phyloP scores from a whole-genome alignment of 2,888 invertebrate species.

The Leptarthrus brevirostris region DNA sequence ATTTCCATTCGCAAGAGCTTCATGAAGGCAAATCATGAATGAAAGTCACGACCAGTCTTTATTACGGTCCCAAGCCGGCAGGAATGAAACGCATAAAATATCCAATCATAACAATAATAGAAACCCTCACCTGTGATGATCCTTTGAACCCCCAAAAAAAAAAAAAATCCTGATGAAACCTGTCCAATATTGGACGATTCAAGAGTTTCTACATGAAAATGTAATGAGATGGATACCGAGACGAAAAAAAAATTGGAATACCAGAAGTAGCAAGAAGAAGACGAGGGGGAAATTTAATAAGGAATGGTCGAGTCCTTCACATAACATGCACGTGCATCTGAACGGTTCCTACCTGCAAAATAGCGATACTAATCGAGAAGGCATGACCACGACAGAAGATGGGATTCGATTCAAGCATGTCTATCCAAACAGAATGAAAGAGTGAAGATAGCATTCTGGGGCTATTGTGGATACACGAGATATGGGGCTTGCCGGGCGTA shows the following conservation, averaged over 20 bases:
- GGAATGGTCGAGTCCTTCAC: not conserved
- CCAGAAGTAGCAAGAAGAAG: not conserved
- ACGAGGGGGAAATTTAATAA: not conserved
- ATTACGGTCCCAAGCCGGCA: conserved; percentile 52
- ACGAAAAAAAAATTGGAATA: conserved; percentile 20
- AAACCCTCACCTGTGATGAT: conserved; percentile 44
- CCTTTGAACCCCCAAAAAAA: conserved; percentile 33
- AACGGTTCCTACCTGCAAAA: conserved; percentile 34
- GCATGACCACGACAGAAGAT: conserved; percentile 50
- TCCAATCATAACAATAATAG: conserved; percentile 54
- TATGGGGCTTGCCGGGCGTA: conserved; percentile 19
- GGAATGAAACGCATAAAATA: conserved; percentile 54
- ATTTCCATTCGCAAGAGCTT: conserved; percentile 36
- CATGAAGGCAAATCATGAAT: conserved; percentile 51
- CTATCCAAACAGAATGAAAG: conserved; percentile 36
- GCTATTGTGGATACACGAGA: conserved; percentile 27
- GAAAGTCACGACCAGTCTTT: conserved; percentile 54
- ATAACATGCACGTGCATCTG: not conserved
- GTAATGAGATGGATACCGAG: conserved; percentile 53
- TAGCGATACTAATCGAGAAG: conserved; percentile 52
- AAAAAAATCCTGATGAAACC: conserved; percentile 52
- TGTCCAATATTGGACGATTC: conserved; percentile 52
- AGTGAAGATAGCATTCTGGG: conserved; percentile 12
- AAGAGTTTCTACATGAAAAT: conserved; percentile 53
- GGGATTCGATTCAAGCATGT: conserved; percentile 47